Conservation (phyloP, 2,113 vertebrate species). For the Poecile atricapillus region DNA sequence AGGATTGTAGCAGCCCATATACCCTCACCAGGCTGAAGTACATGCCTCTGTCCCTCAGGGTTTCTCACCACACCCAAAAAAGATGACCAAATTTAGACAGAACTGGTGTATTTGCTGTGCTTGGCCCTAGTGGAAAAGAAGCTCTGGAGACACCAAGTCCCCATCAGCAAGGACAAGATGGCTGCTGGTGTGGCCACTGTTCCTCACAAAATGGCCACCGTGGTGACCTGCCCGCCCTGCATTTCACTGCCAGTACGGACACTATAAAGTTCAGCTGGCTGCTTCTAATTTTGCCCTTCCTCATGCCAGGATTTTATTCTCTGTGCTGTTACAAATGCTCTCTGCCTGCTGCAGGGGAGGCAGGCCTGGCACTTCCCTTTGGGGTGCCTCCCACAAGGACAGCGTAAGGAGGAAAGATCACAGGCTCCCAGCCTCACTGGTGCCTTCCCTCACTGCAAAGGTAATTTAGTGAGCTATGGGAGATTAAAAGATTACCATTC, state of each 20-base stretch:
- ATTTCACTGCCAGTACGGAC: background rate
- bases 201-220: background rate
- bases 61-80: background rate
- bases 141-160: background rate
- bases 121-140: background rate
- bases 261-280: background rate
- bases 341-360: background rate
- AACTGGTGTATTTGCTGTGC: background rate
- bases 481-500: constrained; percentile 15
- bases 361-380: background rate
- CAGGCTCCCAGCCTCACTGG: background rate
- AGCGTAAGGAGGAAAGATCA: background rate
- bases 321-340: background rate
- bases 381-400: background rate
- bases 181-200: fast-evolving
- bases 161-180: background rate
- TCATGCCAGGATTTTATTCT: background rate
- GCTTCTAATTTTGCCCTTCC: background rate
- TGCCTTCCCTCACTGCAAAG: background rate
- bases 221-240: background rate
- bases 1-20: background rate
- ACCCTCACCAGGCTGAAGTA: background rate
- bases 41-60: background rate
- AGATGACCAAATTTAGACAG: background rate
- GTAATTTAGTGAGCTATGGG: background rate